phyloP scores from a whole-genome alignment of 2,888 invertebrate species.

The Troilus luridus region DNA sequence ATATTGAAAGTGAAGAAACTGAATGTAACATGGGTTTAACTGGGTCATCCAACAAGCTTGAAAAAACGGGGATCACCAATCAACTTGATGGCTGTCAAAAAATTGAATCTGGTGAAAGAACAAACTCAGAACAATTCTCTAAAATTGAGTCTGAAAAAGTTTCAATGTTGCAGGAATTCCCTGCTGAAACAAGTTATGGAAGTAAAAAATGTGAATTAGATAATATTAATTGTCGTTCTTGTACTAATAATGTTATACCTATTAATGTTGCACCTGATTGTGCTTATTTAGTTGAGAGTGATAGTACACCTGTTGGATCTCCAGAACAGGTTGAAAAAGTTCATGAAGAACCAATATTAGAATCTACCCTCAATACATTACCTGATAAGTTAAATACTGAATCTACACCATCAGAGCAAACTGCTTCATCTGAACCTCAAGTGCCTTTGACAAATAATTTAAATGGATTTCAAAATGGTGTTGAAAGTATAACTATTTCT shows the following conservation, averaged over 20 bases:
- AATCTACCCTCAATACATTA: not conserved
- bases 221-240: conserved; percentile 56
- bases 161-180: conserved; percentile 52
- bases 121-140: not conserved
- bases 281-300: not conserved
- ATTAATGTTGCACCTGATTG: not conserved
- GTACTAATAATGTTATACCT: conserved; percentile 48
- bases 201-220: conserved; percentile 55
- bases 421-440: conserved; percentile 9
- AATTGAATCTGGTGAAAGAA: not conserved
- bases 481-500: conserved; percentile 3
- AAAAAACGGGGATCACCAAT: conserved; percentile 32
- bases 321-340: not conserved
- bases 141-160: conserved; percentile 43
- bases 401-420: not conserved
- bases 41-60: conserved; percentile 45
- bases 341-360: not conserved
- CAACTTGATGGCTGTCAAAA: not conserved
- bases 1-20: not conserved
- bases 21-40: conserved; percentile 45
- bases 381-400: conserved; percentile 11
- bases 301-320: not conserved
- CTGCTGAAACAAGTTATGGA: conserved; percentile 30
- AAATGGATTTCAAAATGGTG: not conserved
- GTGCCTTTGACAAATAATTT: conserved; percentile 32